Evolutionary conservation across 2,797 vertebrate species (phyloP), one percentile per base, ranked within the genome.

Genomic region (Hyperoplus lanceolatus): DNA sequence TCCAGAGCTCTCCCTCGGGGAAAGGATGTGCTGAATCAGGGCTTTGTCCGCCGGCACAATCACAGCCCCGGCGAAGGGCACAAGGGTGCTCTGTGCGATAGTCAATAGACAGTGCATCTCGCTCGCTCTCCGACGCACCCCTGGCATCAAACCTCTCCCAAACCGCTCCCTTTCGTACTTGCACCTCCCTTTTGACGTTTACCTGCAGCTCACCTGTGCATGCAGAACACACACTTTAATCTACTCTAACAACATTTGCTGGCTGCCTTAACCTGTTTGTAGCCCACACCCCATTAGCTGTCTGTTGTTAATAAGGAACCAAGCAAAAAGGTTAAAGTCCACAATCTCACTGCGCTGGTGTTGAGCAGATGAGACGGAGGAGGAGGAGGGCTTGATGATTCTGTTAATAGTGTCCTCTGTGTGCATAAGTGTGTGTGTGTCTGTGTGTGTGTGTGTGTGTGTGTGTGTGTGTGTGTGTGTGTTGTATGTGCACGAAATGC

Each of bases 11-110:
- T 92, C 93, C 92, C 95, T 90, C 80, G 83, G 91, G 94, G 93
- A 92, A 93, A 92, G 90, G 94, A 95, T 93, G 92, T 94, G 92
- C 95, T 96, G 96, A 96, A 96, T 96, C 95, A 94, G 88, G 84
- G 90, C 95, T 96, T 96, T 96, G 96, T 96, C 94, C 90, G 54
- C 81, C 79, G 89, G 92, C 93, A 95, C 92, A 95, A 94, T 95
- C 90, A 81, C 80, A 84, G 87, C 90, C 92, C 29, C 87, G 63
- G 91, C 89, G 87, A 94, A 29, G 94, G 94, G 93, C 93, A 96
- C 95, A 96, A 96, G 95, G 95, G 94, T 76, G 92, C 94, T 94
- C 95, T 96, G 94, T 96, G 90, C 87, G 83, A 86, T 87, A 88
- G 89, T 94, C 93, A 95, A 93, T 90, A 90, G 92, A 93, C 90